Percentiles rank a stretch among this genome's conserved stretches.
These are phyloP conservation scores for Eucera pruinosa DNA, from an alignment of 2,888 invertebrate species.

Conservation along the genomic window DNA sequence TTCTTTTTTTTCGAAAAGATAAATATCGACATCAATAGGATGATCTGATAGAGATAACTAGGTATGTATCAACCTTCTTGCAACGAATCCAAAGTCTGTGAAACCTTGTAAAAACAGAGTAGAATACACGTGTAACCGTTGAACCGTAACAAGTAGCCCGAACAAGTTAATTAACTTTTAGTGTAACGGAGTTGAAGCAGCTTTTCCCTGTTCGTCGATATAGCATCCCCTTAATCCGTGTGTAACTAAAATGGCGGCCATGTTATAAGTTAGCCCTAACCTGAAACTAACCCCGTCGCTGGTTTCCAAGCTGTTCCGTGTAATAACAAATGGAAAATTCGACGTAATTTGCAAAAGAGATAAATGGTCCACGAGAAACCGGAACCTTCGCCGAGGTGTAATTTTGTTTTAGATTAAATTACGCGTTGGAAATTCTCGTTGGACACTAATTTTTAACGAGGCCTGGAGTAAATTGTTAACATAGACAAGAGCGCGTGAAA, in stretches of 20 bases:
- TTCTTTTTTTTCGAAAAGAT: no score
- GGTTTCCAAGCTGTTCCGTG: not conserved
- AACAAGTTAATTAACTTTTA: conserved; percentile 18
- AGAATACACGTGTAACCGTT: not conserved
- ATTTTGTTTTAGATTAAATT: not conserved
- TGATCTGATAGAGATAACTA: no score
- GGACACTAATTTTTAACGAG: not conserved
- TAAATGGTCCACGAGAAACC: no score
- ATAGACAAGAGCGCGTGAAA: not conserved
- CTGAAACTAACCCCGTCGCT: not conserved
- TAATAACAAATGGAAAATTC: not conserved
- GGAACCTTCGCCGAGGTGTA: no score
- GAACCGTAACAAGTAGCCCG: not conserved
- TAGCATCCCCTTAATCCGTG: conserved; percentile 2
- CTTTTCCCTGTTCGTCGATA: not conserved
- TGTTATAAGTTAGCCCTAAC: not conserved
- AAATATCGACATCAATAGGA: no score
- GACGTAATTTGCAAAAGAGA: not conserved
- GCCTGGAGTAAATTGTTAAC: not conserved
- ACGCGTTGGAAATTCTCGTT: not conserved
- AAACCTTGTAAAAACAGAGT: not conserved
- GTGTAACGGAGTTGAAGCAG: not conserved
- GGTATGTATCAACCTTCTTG: no score
- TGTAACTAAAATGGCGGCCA: conserved; percentile 12
- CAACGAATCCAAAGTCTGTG: no score